These are phyloP conservation scores for Bombyx huttoni DNA, from an alignment of 2,888 invertebrate genomes.

Conservation along the genomic window DNA sequence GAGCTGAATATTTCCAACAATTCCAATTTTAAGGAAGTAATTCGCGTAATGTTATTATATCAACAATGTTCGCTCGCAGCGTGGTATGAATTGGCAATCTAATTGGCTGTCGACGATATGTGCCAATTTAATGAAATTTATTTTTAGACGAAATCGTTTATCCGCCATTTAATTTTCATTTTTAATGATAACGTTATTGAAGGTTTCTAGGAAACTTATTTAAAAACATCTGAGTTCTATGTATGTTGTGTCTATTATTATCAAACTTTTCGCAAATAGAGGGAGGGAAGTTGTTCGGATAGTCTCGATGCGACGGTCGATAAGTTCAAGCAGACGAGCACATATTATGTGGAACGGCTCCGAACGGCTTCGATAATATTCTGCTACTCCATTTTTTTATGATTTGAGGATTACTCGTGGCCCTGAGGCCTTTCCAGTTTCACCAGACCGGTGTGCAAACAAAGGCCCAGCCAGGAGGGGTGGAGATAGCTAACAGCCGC, in stretches of 20 bases:
- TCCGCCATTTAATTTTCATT: not conserved
- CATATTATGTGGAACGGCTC: conserved; percentile 2
- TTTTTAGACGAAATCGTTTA: not conserved
- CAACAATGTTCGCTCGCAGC: conserved; percentile 9
- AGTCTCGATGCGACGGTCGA: conserved; percentile 47
- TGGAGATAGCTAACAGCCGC: too few relatives aligned
- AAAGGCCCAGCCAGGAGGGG: too few relatives aligned
- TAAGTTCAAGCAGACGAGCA: conserved; percentile 41
- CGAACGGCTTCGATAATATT: not conserved
- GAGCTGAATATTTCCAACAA: conserved; percentile 8
- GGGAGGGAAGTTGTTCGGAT: not conserved
- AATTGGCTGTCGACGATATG: not conserved
- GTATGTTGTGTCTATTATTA: not conserved
- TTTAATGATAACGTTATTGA: not conserved
- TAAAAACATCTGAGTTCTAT: too few relatives aligned
- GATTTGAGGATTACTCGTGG: too few relatives aligned
- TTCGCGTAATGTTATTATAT: conserved; percentile 7
- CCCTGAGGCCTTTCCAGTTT: too few relatives aligned
- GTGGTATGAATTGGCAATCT: conserved; percentile 14
- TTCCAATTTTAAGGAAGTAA: conserved; percentile 7
- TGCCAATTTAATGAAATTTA: not conserved
- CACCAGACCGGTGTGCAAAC: too few relatives aligned
- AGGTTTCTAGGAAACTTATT: not conserved
- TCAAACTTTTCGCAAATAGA: not conserved
- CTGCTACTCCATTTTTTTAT: not conserved